Evolutionary conservation across 2,797 vertebrate genomes (phyloP).

Genomic region (Megaceryle alcyon): DNA sequence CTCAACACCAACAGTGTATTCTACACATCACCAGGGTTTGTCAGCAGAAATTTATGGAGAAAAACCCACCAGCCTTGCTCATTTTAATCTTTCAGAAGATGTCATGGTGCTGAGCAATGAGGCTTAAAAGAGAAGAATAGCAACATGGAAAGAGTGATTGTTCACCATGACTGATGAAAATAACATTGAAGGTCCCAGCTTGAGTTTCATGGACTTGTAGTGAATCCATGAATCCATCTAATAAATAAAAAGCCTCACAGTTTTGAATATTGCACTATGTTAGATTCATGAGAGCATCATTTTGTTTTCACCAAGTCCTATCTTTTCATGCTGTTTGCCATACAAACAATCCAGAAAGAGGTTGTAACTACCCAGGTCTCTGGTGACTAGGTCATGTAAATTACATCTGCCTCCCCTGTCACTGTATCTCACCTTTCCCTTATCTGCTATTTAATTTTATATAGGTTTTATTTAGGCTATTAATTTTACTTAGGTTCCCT

Average conservation of each 20-base stretch:
- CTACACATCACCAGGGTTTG: neutral
- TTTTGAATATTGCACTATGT: neutral
- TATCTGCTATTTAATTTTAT: neutral
- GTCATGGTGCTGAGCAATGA: neutral
- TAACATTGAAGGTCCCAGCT: neutral
- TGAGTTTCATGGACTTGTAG: neutral
- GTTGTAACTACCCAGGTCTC: neutral
- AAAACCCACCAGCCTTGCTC: neutral
- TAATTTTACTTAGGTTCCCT: neutral
- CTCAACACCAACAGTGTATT: neutral
- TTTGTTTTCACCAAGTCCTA: neutral
- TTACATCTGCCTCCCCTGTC: neutral
- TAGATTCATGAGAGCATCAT: neutral
- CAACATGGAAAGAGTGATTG: neutral
- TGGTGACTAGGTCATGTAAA: neutral
- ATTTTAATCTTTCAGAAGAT: neutral
- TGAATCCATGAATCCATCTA: neutral
- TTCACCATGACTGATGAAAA: neutral
- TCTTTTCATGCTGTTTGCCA: neutral
- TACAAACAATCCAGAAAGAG: neutral
- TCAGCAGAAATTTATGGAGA: slow-evolving; percentile 21
- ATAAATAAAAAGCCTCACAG: neutral
- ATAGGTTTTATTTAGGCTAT: neutral
- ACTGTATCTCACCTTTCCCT: neutral
- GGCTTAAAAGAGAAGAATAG: neutral